Conservation (phyloP, 2,113 vertebrate genomes). For the Diglossa brunneiventris region DNA sequence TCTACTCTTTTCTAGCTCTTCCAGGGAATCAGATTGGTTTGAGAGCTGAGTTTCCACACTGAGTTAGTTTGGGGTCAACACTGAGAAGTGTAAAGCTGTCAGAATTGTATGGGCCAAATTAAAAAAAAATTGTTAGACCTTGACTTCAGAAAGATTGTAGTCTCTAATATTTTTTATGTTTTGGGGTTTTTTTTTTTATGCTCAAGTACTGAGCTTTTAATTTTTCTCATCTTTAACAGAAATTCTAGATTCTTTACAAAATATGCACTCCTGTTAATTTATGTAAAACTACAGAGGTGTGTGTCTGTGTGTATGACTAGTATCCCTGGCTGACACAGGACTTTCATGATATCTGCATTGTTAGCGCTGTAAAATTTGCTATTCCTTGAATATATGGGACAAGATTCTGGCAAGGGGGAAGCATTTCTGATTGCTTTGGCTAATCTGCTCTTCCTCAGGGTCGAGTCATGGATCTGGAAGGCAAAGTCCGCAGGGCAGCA, state of each 20-base stretch:
- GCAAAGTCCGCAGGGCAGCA: conserved; percentile 77
- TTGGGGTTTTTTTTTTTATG: not conserved
- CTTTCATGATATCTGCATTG: not conserved
- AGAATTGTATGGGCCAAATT: not conserved
- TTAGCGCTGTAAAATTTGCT: not conserved
- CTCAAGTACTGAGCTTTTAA: not conserved
- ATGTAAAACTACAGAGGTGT: rapidly evolving
- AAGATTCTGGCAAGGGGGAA: not conserved
- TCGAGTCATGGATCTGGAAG: conserved; percentile 85
- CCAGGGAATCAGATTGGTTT: not conserved
- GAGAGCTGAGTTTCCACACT: not conserved
- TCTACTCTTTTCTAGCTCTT: not conserved
- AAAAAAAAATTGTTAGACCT: not conserved
- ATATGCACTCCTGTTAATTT: not conserved
- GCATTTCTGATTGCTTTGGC: not conserved
- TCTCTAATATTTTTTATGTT: not conserved
- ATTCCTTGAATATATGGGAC: not conserved
- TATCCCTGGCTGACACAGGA: not conserved
- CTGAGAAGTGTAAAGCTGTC: not conserved
- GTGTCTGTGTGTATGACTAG: not conserved
- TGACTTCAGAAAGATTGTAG: not conserved
- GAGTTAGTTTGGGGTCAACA: not conserved
- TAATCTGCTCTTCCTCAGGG: conserved; percentile 64
- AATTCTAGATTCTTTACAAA: not conserved
- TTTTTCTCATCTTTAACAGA: not conserved